phyloP scores from a whole-genome alignment of 2,888 invertebrate species.

The Endotricha flammealis region DNA sequence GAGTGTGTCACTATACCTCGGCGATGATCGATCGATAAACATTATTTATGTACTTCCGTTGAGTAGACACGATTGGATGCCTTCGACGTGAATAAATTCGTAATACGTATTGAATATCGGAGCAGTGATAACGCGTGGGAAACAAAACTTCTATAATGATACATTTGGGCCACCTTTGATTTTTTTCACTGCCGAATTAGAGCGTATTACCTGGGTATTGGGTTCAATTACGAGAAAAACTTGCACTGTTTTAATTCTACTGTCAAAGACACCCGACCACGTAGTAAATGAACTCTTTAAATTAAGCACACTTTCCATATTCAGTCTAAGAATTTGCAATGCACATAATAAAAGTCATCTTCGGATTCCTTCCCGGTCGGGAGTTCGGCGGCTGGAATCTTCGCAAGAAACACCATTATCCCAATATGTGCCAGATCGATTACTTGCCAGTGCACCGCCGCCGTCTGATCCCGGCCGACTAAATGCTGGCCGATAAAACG shows the following conservation, averaged over 20 bases:
- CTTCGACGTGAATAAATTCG: slow-evolving; percentile 48
- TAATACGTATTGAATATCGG: slow-evolving; percentile 38
- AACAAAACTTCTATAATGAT: slow-evolving; percentile 9
- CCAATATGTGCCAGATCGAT: slow-evolving; percentile 12
- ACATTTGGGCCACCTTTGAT: not conserved
- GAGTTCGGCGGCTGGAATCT: slow-evolving; percentile 3
- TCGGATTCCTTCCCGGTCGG: not conserved
- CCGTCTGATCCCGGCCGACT: slow-evolving; percentile 7
- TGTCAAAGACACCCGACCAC: not conserved
- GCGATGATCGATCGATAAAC: slow-evolving; percentile 77
- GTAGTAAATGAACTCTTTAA: slow-evolving; percentile 3
- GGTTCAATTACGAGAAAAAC: too few species aligned
- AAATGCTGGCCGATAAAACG: slow-evolving; percentile 11
- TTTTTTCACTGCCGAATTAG: not conserved
- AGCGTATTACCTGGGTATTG: too few species aligned
- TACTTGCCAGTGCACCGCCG: slow-evolving; percentile 2
- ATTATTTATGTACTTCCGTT: slow-evolving; percentile 76
- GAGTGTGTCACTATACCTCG: slow-evolving; percentile 59
- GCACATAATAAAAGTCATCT: slow-evolving; percentile 5
- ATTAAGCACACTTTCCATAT: slow-evolving; percentile 6
- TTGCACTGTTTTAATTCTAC: too few species aligned
- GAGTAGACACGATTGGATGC: slow-evolving; percentile 45
- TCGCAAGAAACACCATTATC: slow-evolving; percentile 10
- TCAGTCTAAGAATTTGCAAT: slow-evolving; percentile 9
- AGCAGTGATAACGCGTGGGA: slow-evolving; percentile 22